Evolutionary conservation across 2,113 vertebrate species (phyloP), one percentile per base, ranked within the genome.

Genomic region (Aptenodytes patagonicus): DNA sequence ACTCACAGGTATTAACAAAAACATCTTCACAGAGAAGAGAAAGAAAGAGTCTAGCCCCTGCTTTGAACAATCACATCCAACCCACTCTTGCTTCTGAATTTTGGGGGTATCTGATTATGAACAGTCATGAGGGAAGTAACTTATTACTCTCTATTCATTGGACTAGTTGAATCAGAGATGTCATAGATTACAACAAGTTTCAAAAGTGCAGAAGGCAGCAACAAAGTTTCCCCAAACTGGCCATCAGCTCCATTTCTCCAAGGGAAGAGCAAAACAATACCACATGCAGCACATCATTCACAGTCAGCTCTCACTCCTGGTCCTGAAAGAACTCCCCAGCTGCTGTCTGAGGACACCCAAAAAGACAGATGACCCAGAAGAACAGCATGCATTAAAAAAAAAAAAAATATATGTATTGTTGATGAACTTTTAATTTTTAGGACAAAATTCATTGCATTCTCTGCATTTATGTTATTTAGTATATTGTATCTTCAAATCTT

Each of bases 331-430:
- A 4, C 22, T 55, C n/a, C 55, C 3, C 54, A 42, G 34, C 13
- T 87, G 34, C 81, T 66, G 32, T 8, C 32, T 3, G 5, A 64
- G 16, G 11, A 60, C 64, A 73, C 34, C 3, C 4, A 55, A 72
- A 40, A 5, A 47, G 5, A 66, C 12, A 66, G 34, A 61, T 47
- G 22, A 55, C 28, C 11, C 61, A 55, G 17, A 77, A 87, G 11
- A 72, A 65, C 0, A n/a, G 10, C 2, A 65, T 18, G 10, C 14
- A 68, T 40, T 58, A 4, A 25, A 36, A 29, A 40, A 29, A 22
- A 60, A 32, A 20, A 46, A 46, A 51, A 51, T 16, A 16, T 9
- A 49, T 1, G 2, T 3, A 64, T 1, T 20, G 6, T 1, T 20
- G 6, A 60, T 16, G 1, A 60, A 78, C 28, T 57, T 40, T 2